These are phyloP conservation scores for Biston betularia DNA, from an alignment of 2,888 invertebrate species.

Conservation along the genomic window DNA sequence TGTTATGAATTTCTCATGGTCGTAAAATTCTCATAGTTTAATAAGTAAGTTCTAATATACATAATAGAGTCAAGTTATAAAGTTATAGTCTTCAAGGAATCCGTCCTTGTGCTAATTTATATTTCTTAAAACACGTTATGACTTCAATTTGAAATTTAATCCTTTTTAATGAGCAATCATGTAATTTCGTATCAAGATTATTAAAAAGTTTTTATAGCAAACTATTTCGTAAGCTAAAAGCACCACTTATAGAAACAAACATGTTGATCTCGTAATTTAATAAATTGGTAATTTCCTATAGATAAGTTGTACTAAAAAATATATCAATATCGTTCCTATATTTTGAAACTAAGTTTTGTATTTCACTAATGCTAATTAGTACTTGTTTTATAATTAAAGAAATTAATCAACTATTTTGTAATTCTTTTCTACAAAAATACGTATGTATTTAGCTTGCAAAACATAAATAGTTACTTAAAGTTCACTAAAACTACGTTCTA, in stretches of 20 bases:
- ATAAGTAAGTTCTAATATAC: neutral
- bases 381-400: neutral
- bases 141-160: conserved; percentile 34
- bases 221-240: conserved; percentile 34
- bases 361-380: neutral
- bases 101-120: conserved; percentile 4
- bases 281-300: conserved; percentile 42
- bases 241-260: conserved; percentile 36
- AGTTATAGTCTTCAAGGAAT: neutral
- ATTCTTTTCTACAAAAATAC: neutral
- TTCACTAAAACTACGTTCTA: conserved; percentile 26
- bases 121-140: conserved; percentile 7
- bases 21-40: neutral
- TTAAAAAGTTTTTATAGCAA: conserved; percentile 30
- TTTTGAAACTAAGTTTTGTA: neutral
- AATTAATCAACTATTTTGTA: too few relatives aligned
- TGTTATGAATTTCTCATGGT: neutral
- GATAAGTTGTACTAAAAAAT: conserved; percentile 6
- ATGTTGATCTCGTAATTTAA: conserved; percentile 34
- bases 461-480: conserved; percentile 21
- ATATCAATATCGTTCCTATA: conserved; percentile 22
- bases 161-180: conserved; percentile 34
- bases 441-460: neutral
- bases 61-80: neutral
- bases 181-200: conserved; percentile 18